Base-by-base conservation (phyloP, 2,888 invertebrate species). In the Pristionchus exspectatus region DNA sequence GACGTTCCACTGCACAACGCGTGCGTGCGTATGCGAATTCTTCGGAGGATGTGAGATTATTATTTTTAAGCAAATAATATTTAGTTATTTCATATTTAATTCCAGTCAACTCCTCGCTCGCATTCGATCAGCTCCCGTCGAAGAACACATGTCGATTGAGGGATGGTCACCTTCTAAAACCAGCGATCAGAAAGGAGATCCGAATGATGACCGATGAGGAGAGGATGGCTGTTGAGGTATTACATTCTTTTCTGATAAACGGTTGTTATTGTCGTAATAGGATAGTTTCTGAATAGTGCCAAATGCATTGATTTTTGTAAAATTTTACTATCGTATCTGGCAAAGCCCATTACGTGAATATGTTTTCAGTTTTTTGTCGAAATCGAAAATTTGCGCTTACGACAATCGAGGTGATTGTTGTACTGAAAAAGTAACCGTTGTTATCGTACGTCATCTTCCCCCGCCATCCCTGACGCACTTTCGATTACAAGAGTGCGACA, bases 131-230 rank as follows among this genome's bases (percentile, higher is more conserved):
- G 2, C 21, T 59, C 24, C 74, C 87, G 0, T 72, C 87, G 9
- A 63, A 21, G 14, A 81, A 88, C 24, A 63, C 81, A 30, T 92
- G 92, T 84, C 74, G 89, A 66, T 89, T 94, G 87, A 89, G 91
- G 10, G 77, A 85, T 69, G 93, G 93, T 30, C 91, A 92, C 77
- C 33, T 91, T 4, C 90, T 94, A 30, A 90, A 91, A 89, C 88
- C 90, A 74, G 94, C 93, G 10, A 87, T 92, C 12, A 90, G 93
- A 33, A 90, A 91, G 77, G 93, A 93, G 74, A 85, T 93, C 56
- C 88, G 93, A 84, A 90, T 91, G 21, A 50, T 93, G 72, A 90
- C 86, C 9, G 90, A 92, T 56, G 92, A 92, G 54, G 92, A 94
- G 87, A 89, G 91, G 89, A 90, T 33, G 69, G 44, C 54, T 33